phyloP scores from a whole-genome alignment of 2,888 invertebrate genomes.

The Brachycybe producta region DNA sequence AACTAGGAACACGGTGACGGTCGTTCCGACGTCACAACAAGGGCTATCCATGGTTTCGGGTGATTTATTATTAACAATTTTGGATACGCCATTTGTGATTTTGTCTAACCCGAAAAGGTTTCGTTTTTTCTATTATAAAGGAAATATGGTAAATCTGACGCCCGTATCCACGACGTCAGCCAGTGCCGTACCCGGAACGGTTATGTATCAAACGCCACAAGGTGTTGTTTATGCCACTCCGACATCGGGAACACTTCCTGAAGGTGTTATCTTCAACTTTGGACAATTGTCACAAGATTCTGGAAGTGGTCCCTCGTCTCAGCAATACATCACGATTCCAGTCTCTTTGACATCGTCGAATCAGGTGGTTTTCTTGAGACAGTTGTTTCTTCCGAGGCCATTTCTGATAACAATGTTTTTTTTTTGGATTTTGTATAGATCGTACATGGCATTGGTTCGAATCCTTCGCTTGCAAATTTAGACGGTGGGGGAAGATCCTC shows the following conservation, averaged over 20 bases:
- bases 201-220: slow-evolving; percentile 36
- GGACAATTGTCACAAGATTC: slow-evolving; percentile 25
- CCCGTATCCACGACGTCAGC: slow-evolving; percentile 9
- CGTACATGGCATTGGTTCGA: no score
- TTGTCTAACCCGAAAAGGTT: neutral
- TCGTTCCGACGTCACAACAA: slow-evolving; percentile 22
- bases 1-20: slow-evolving; percentile 21
- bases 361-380: no score
- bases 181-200: slow-evolving; percentile 23
- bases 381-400: no score
- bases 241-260: slow-evolving; percentile 24
- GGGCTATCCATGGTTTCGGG: slow-evolving; percentile 22
- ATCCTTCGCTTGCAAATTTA: no score
- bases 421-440: no score
- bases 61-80: slow-evolving; percentile 1
- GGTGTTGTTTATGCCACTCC: slow-evolving; percentile 35
- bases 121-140: slow-evolving; percentile 6
- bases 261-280: slow-evolving; percentile 33
- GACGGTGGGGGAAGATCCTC: no score
- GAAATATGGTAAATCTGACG: slow-evolving; percentile 13
- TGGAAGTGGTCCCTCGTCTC: slow-evolving; percentile 19
- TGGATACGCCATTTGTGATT: neutral
- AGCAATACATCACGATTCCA: slow-evolving; percentile 34
- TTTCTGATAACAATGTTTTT: no score
- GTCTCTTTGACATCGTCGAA: slow-evolving; percentile 29